Percentiles rank a stretch among this genome's conserved stretches.
phyloP scores from a whole-genome alignment of 2,113 vertebrate genomes.

The Psophia crepitans region DNA sequence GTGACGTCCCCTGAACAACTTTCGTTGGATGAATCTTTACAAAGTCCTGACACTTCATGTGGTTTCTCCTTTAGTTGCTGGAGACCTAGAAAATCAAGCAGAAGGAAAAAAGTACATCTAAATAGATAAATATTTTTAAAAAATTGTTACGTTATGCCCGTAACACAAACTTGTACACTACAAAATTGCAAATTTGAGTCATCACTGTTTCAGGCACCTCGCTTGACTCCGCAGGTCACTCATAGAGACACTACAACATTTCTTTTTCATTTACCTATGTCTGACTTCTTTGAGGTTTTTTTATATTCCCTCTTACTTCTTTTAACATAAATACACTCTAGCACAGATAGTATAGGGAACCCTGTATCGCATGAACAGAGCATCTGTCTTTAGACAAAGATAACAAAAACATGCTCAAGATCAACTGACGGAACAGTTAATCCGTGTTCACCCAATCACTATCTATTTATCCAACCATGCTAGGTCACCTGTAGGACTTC shows the following conservation, averaged over 20 bases:
- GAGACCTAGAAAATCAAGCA: conserved; percentile 75
- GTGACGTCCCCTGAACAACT: conserved; percentile 75
- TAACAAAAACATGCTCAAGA: not conserved
- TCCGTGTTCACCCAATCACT: not conserved
- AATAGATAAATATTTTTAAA: not conserved
- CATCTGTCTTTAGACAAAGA: not conserved
- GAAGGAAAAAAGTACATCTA: not conserved
- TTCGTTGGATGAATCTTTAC: conserved; percentile 74
- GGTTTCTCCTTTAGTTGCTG: conserved; percentile 91
- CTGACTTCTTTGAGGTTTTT: not conserved
- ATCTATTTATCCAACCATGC: not conserved
- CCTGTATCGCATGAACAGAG: not conserved
- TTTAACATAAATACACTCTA: not conserved
- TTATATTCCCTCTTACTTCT: not conserved
- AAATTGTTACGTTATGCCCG: not conserved
- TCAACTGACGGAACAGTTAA: not conserved
- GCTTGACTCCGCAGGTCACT: not conserved
- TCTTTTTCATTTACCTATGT: not conserved
- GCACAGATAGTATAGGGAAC: not conserved
- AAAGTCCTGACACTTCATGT: conserved; percentile 67
- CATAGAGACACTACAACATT: not conserved
- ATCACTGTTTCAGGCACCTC: not conserved
- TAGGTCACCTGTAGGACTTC: not conserved
- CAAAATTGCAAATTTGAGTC: not conserved
- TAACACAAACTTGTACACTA: not conserved